Evolutionary conservation across 1,140 invertebrate species (phyloP), one percentile per base, ranked within the genome.

Genomic region (Chymomyza costata): DNA sequence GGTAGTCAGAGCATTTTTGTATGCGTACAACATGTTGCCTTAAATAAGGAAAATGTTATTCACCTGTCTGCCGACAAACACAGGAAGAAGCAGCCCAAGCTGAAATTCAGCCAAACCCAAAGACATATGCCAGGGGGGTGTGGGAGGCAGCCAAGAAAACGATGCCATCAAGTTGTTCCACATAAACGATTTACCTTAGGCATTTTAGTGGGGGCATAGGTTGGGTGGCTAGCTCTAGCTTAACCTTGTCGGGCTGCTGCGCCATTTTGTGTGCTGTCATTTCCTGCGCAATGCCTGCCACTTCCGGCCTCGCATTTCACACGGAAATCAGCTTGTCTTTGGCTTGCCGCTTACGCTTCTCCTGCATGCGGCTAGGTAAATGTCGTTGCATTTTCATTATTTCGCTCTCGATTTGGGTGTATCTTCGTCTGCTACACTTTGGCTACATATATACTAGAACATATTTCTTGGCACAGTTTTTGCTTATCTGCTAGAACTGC

Each of bases 241-340:
- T 78, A 78, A 80, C 67, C 67, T 80, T 78, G 73, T 65, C 73
- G 55, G 31, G n/a, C n/a, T 34, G 7, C 54, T 46, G 49, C 71
- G 60, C 21, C 55, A 34, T 40, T 60, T 51, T 19, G 55, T 57
- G 48, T 50, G 51, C 21, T 15, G 50, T 11, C 30, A n/a, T n/a
- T 10, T n/a, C n/a, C 13, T 44, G 19, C 13, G 32, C 46, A 35
- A 53, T 52, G 34, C 28, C 47, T 30, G 38, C 47, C 51, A 57
- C 52, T 58, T 68, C 67, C 67, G 73, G 39, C 41, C 25, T 14
- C 44, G 59, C 51, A 52, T 56, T 65, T 68, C 38, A 47, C 50
- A 57, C 39, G 66, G 64, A 80, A 73, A 80, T 80, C 73, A 69
- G 68, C 60, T 73, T 73, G 73, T 73, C 67, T 73, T 80, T 63